Conservation (phyloP, 2,888 invertebrate genomes). For the Capitulum mitella region DNA sequence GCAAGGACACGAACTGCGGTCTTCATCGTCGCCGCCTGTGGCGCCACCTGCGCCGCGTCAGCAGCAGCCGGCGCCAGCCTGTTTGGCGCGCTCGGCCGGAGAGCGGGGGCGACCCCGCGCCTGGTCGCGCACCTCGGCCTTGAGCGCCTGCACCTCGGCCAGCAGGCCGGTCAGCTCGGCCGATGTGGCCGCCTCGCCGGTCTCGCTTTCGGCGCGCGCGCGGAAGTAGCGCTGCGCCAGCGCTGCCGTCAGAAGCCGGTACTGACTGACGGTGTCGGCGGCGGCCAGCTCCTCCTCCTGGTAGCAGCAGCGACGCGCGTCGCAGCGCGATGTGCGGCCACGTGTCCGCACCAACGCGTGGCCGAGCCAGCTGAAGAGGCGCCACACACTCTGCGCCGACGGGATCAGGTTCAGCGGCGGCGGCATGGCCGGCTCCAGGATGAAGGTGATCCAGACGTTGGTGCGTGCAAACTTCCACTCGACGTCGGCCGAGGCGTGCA, state of each 20-base stretch:
- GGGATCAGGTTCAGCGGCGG: constrained; percentile 10
- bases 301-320: background rate
- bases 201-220: background rate
- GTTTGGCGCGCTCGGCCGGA: background rate
- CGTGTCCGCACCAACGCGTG: background rate
- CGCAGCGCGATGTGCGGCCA: background rate
- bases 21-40: too few relatives aligned
- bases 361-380: background rate
- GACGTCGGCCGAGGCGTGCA: constrained; percentile 59
- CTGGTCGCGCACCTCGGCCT: background rate
- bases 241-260: constrained; percentile 15
- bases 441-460: constrained; percentile 54
- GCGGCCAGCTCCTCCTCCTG: constrained; percentile 6
- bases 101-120: background rate
- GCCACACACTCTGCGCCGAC: background rate
- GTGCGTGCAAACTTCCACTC: constrained; percentile 72
- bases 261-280: background rate
- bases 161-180: background rate
- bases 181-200: background rate
- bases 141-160: background rate
- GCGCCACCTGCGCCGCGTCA: background rate
- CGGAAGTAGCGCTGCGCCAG: constrained; percentile 24
- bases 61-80: background rate
- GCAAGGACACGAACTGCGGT: too few relatives aligned
- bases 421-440: constrained; percentile 23